Base-by-base conservation (phyloP, 1,140 invertebrate genomes). In the Atta cephalotes region DNA sequence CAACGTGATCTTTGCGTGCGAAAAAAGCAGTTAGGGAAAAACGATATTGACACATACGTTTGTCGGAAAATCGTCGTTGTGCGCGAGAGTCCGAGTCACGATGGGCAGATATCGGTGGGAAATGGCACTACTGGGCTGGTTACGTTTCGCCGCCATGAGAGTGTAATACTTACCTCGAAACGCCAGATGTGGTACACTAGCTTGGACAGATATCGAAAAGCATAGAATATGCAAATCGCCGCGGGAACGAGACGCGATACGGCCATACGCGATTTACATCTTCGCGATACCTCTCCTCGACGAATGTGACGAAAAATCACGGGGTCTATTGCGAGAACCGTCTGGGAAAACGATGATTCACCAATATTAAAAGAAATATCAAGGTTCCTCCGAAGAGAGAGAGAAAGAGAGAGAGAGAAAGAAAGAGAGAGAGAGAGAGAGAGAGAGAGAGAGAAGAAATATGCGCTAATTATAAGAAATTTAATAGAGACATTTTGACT, bases 191-290 rank as follows among this genome's bases (percentile, higher is more conserved):
- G 76, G 81, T 89, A 88, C 74, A 56, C 68, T 51, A 63, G n/a
- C 58, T 35, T 62, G 74, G 84, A 89, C 87, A 87, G 87, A 89
- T 87, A 87, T 90, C 77, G 89, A 89, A 90, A 90, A 79, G 72
- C 87, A 68, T 74, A 66, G 78, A 78, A 87, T 87, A 90, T 90
- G 89, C 87, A 87, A 88, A 89, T 89, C 85, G 87, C 87, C 74
- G 70, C 66, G 70, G 76, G 70, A 86, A 89, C 77, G 56, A 16
- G 35, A 86, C 65, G 18, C 45, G 82, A 80, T 70, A 49, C 16
- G 39, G 39, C 35, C 39, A 25, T 62, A 21, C 68, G 31, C 71
- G 60, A 85, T 85, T 85, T 85, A 62, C 21, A 85, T 85, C 70
- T 74, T 70, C n/a, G 25, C 72, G 53, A 14, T 16, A 45, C 14